Conservation (phyloP, 2,113 vertebrate species). For the Turdus rufiventris region DNA sequence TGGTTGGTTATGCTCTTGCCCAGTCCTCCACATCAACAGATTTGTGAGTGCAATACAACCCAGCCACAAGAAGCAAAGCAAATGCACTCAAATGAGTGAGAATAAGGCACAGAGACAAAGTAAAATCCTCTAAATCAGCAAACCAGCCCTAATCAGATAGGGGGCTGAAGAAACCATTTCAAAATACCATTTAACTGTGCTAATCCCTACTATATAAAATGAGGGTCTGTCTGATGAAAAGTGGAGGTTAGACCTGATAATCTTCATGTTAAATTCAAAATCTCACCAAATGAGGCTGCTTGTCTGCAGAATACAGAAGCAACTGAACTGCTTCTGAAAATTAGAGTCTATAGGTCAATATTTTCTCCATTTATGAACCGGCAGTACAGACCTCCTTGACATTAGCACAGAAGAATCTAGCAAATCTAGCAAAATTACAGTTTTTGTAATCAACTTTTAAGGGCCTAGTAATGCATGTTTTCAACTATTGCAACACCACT, state of each 20-base stretch:
- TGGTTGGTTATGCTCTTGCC: not conserved
- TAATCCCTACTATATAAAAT: constrained; percentile 21
- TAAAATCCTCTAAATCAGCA: not conserved
- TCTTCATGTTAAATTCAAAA: constrained; percentile 29
- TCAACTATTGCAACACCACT: not conserved
- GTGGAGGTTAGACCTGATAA: constrained; percentile 10
- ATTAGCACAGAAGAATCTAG: not conserved
- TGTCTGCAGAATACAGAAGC: not conserved
- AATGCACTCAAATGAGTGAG: not conserved
- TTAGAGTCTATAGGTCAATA: not conserved
- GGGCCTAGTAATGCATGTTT: not conserved
- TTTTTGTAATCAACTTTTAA: not conserved
- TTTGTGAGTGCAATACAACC: not conserved
- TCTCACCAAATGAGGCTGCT: constrained; percentile 7
- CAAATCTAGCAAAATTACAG: not conserved
- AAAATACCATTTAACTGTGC: not conserved
- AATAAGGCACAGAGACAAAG: not conserved
- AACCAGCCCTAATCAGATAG: not conserved
- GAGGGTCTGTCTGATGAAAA: not conserved
- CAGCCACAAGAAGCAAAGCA: not conserved
- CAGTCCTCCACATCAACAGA: not conserved
- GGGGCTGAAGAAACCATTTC: not conserved
- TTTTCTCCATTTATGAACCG: not conserved
- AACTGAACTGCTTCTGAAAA: not conserved
- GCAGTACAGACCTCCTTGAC: not conserved